phyloP scores from a whole-genome alignment of 2,113 vertebrate genomes.

The Phasianus colchicus region DNA sequence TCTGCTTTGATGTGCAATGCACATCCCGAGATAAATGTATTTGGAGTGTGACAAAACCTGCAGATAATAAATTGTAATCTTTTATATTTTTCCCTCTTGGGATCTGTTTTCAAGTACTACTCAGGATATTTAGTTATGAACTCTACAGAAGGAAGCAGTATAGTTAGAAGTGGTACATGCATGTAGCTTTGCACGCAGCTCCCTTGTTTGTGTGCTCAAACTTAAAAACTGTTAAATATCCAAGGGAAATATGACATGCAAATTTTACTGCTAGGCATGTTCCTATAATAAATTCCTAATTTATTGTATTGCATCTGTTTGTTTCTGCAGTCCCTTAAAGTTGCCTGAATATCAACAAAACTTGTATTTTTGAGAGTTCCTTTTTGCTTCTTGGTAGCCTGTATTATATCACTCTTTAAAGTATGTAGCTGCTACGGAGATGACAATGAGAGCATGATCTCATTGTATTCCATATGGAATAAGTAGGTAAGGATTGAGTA shows the following conservation, averaged over 20 bases:
- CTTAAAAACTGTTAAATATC: neutral
- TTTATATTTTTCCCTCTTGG: neutral
- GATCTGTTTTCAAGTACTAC: neutral
- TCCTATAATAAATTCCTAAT: neutral
- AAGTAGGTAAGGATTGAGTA: slow-evolving; percentile 15
- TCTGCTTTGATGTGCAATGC: slow-evolving; percentile 2
- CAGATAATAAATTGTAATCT: neutral
- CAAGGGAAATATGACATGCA: neutral
- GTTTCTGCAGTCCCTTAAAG: neutral
- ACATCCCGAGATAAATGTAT: neutral
- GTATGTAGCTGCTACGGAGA: neutral
- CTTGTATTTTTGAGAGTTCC: neutral
- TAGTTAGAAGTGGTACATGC: neutral
- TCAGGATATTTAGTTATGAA: slow-evolving; percentile 5
- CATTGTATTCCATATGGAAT: neutral
- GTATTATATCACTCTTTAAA: neutral
- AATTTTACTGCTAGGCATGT: neutral
- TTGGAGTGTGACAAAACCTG: slow-evolving; percentile 20
- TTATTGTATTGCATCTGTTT: neutral
- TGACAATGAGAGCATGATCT: neutral
- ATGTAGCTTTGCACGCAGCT: neutral
- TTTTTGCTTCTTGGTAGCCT: neutral
- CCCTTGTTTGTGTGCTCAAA: neutral
- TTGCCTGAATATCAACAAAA: neutral
- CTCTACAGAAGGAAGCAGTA: neutral